Conservation (phyloP, 1,140 invertebrate species). For the Drosophila neocordata region DNA sequence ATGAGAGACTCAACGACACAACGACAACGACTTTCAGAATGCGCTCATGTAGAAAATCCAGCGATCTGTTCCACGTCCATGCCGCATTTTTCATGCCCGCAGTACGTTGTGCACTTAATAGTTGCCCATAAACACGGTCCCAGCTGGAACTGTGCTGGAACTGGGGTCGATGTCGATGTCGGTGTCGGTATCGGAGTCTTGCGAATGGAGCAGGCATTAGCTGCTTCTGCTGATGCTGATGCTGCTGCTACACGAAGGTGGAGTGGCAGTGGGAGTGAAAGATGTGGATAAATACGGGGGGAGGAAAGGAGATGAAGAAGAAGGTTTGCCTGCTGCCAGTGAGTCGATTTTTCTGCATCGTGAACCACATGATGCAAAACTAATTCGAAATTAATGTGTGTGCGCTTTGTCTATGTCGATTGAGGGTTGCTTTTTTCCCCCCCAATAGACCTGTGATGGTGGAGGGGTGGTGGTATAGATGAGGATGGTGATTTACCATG, state of each 20-base stretch:
- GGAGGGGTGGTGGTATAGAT: background rate
- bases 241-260: background rate
- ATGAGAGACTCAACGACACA: slow-evolving; percentile 13
- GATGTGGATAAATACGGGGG: background rate
- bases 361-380: slow-evolving; percentile 81
- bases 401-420: slow-evolving; percentile 74
- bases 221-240: slow-evolving; percentile 21
- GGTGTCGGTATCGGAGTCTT: background rate
- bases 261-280: background rate
- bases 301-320: background rate
- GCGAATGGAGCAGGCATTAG: slow-evolving; percentile 27
- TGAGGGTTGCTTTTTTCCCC: slow-evolving; percentile 22
- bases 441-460: background rate
- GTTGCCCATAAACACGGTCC: slow-evolving; percentile 70
- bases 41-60: slow-evolving; percentile 80
- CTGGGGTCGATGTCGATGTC: slow-evolving; percentile 17
- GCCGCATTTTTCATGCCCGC: slow-evolving; percentile 75
- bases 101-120: slow-evolving; percentile 77
- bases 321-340: slow-evolving; percentile 24
- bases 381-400: slow-evolving; percentile 82
- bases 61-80: slow-evolving; percentile 80
- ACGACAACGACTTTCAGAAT: slow-evolving; percentile 60
- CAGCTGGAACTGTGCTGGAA: slow-evolving; percentile 30
- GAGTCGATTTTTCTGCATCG: slow-evolving; percentile 80
- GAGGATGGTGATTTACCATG: background rate